phyloP scores from a whole-genome alignment of 2,888 invertebrate species.

The Oscheius onirici region DNA sequence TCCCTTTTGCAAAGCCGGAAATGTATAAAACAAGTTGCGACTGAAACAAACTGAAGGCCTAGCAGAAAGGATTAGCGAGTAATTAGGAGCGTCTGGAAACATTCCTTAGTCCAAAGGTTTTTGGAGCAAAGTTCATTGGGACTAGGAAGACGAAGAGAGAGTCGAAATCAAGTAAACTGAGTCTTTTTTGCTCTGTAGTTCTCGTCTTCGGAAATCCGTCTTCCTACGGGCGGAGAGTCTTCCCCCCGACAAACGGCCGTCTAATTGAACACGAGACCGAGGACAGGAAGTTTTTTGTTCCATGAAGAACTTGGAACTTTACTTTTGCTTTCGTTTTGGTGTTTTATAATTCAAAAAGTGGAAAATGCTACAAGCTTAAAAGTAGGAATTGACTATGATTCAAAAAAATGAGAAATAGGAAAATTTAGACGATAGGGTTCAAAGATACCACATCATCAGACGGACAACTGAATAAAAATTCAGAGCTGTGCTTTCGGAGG shows the following conservation, averaged over 20 bases:
- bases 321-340: too few relatives aligned
- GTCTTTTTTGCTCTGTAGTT: not conserved
- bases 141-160: too few relatives aligned
- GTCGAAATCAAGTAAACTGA: not conserved
- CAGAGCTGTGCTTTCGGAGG: not conserved
- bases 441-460: not conserved
- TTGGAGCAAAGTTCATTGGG: not conserved
- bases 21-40: not conserved
- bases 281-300: not conserved
- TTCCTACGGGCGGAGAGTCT: not conserved
- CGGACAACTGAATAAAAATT: not conserved
- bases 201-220: constrained; percentile 5
- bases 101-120: not conserved
- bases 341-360: not conserved
- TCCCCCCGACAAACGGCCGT: not conserved
- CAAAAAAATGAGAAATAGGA: not conserved
- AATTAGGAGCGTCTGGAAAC: not conserved
- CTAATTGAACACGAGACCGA: not conserved
- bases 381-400: not conserved
- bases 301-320: not conserved
- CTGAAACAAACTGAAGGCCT: not conserved
- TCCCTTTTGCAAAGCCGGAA: too few relatives aligned
- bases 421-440: not conserved
- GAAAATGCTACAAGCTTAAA: not conserved
- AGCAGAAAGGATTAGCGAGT: not conserved